Conservation (phyloP, 2,797 vertebrate genomes). For the Gymnocypris eckloni region DNA sequence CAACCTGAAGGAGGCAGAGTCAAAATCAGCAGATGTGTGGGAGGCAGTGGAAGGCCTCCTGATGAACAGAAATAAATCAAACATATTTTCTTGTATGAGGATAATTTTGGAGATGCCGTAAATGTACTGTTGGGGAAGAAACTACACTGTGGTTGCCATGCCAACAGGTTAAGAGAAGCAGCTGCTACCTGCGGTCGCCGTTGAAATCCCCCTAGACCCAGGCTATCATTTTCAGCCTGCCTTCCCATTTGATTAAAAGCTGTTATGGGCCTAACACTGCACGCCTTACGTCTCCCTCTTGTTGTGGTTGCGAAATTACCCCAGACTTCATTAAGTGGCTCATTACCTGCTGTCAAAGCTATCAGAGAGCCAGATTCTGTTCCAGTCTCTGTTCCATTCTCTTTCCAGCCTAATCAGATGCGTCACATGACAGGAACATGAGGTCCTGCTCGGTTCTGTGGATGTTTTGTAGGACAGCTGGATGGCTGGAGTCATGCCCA, state of each 20-base stretch:
- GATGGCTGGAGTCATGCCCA: not conserved
- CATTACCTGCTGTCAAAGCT: conserved; percentile 59
- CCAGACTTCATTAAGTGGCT: conserved; percentile 59
- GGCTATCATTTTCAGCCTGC: conserved; percentile 53
- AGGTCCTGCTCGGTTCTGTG: conserved; percentile 8
- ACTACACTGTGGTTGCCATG: conserved; percentile 50
- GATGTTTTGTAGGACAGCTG: conserved; percentile 11
- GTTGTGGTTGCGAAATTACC: conserved; percentile 54
- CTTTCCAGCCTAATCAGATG: conserved; percentile 43
- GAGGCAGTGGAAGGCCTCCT: conserved; percentile 27
- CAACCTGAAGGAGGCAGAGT: conserved; percentile 41
- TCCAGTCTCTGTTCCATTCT: conserved; percentile 18
- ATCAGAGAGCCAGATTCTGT: conserved; percentile 32
- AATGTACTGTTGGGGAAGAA: conserved; percentile 34
- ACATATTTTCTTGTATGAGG: conserved; percentile 39
- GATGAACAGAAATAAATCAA: conserved; percentile 37
- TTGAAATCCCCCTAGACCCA: conserved; percentile 35
- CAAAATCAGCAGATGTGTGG: conserved; percentile 40
- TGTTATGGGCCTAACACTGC: conserved; percentile 37
- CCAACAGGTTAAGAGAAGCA: conserved; percentile 50
- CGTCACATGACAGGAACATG: conserved; percentile 41
- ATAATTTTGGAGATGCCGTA: conserved; percentile 7
- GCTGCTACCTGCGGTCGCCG: conserved; percentile 48
- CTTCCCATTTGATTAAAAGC: conserved; percentile 57
- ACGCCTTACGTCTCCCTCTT: conserved; percentile 26